Evolutionary conservation across 2,113 vertebrate species (phyloP).

Genomic region (Loxodonta africana): DNA sequence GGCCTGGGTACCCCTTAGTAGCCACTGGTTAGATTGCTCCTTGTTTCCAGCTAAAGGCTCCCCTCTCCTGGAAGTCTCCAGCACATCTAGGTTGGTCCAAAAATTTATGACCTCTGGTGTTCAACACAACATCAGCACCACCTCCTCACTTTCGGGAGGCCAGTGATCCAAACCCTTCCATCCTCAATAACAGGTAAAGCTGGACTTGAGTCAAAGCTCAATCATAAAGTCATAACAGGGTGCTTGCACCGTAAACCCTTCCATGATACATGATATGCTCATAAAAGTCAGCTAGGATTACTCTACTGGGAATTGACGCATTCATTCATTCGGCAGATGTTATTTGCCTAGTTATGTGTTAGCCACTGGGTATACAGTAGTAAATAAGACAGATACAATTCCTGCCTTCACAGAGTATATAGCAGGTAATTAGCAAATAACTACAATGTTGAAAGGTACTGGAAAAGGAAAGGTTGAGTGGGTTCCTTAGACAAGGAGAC

Average conservation of each 20-base stretch:
- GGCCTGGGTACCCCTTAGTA: neutral
- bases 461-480: neutral
- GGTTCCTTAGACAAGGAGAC: slow-evolving; percentile 5
- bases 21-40: neutral
- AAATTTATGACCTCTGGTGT: neutral
- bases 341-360: neutral
- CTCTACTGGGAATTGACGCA: neutral
- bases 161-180: neutral
- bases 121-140: neutral
- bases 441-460: neutral
- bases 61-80: neutral
- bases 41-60: neutral
- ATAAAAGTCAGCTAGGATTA: neutral
- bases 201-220: slow-evolving; percentile 2
- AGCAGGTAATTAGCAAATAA: neutral
- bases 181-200: neutral
- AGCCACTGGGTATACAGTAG: neutral
- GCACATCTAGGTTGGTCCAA: neutral
- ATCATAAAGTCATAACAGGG: neutral
- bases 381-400: neutral
- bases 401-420: neutral
- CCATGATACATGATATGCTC: neutral
- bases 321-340: neutral
- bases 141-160: neutral
- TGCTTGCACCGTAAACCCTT: neutral